Evolutionary conservation across 2,888 invertebrate genomes (phyloP).

Genomic region (Camponotus fellah): DNA sequence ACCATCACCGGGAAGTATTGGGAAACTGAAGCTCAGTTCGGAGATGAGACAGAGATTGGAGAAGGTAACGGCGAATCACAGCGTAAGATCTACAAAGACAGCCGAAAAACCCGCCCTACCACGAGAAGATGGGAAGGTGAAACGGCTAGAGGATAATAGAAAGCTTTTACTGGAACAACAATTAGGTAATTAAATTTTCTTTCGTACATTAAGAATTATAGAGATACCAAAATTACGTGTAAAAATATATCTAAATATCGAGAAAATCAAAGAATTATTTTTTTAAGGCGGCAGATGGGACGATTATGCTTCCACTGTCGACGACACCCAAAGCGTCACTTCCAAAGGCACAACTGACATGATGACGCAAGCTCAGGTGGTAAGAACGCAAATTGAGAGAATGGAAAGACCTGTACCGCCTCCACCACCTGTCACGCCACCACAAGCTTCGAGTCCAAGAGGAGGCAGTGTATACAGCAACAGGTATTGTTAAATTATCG

Average conservation of each 20-base stretch:
- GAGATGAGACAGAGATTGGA: constrained; percentile 97
- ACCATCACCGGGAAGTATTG: constrained; percentile 95
- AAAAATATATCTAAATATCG: not conserved
- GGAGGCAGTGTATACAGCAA: constrained; percentile 86
- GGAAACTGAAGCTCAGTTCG: constrained; percentile 95
- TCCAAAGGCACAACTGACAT: constrained; percentile 85
- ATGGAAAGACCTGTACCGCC: constrained; percentile 88
- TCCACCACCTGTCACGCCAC: constrained; percentile 88
- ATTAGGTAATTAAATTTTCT: constrained; percentile 86
- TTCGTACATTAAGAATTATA: not conserved
- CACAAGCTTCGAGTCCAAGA: constrained; percentile 85
- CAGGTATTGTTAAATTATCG: constrained; percentile 77
- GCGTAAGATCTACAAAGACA: constrained; percentile 92
- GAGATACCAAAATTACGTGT: not conserved
- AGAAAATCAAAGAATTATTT: not conserved
- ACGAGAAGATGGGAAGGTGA: constrained; percentile 89
- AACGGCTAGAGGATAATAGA: constrained; percentile 94
- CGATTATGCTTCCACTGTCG: constrained; percentile 84
- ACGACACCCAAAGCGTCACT: constrained; percentile 84
- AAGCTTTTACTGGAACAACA: constrained; percentile 95
- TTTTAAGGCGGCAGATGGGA: constrained; percentile 84
- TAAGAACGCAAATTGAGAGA: constrained; percentile 88
- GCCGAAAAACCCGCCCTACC: constrained; percentile 90
- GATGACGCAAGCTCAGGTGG: constrained; percentile 85
- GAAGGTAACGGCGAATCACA: constrained; percentile 95